Base-by-base conservation (phyloP, 2,888 invertebrate species). In the Metallyticus violacea region DNA sequence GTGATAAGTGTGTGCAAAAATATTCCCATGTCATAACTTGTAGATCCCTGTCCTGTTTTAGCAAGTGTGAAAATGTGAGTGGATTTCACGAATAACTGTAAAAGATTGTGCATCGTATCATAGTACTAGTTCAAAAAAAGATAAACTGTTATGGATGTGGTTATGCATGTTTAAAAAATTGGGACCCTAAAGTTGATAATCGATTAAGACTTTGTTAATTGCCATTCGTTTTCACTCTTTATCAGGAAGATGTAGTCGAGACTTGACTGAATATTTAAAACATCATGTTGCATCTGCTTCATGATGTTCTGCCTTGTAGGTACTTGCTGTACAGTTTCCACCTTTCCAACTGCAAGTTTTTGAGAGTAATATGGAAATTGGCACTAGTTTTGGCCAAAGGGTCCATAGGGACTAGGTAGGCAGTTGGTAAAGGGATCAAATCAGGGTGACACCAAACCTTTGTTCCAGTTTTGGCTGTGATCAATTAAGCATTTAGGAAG, bases 31-130 rank as follows among this genome's bases (percentile, higher is more conserved):
- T 83, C 76, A 77, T 83, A 83, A 15, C n/a, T 28, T 25, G 83
- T 83, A 83, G 83, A 83, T 9, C 77, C 83, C 77, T 77, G 28
- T 77, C 77, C 77, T 83, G 27, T 77, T 83, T 77, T 83, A 83
- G 77, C 26, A n/a, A 82, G 26, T 28, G 28, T 83, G 83, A 83
- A 83, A 29, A 77, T 77, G 77, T 77, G 83, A 83, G 28, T 83
- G 83, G 81, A 81, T 62, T 62, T 28, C 15, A 62, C 62, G 62
- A 15, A 62, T 81, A 83, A 28, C 9, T 83, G 83, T 83, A 77
- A 83, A 83, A 83, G 83, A 83, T 77, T 83, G 83, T 83, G 83
- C 83, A 83, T 83, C 26, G 83, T 83, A 83, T 83, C 83, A 83
- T 83, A 83, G 77, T 83, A 83, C 25, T 40, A 40, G 40, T 28